Evolutionary conservation across 2,888 invertebrate genomes (phyloP).

Genomic region (Coleophora flavipennella): DNA sequence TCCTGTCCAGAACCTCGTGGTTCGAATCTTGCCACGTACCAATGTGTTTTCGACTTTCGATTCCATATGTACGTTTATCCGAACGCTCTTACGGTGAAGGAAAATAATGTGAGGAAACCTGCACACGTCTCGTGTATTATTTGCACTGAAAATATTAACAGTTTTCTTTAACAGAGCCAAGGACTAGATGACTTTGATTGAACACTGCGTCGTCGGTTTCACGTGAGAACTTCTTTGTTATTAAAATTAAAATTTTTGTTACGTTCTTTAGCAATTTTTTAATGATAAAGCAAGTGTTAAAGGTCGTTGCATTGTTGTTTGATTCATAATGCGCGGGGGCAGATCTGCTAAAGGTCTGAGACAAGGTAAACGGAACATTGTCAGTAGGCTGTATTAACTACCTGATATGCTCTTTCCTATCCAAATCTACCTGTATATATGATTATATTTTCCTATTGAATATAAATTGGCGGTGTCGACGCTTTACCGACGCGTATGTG

Average conservation of each 20-base stretch:
- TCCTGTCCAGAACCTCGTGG: no score
- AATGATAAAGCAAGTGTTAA: constrained; percentile 41
- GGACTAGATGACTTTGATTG: constrained; percentile 30
- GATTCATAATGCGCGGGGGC: constrained; percentile 31
- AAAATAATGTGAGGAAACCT: no score
- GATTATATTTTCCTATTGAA: no score
- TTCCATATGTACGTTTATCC: no score
- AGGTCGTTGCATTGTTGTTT: constrained; percentile 52
- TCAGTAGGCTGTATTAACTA: constrained; percentile 10
- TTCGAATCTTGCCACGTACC: no score
- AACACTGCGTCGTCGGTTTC: constrained; percentile 31
- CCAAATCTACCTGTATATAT: no score
- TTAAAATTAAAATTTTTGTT: constrained; percentile 40
- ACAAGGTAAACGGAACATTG: constrained; percentile 56
- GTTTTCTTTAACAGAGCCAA: constrained; percentile 26
- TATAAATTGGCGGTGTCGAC: no score
- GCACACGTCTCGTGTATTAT: constrained; percentile 18
- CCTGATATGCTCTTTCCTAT: no score
- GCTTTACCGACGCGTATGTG: no score
- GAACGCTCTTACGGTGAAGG: no score
- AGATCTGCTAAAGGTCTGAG: constrained; percentile 40
- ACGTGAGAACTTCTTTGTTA: constrained; percentile 53
- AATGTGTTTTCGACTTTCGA: no score
- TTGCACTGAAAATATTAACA: not conserved
- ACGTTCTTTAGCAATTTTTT: constrained; percentile 40